Evolutionary conservation across 2,113 vertebrate species (phyloP).

Genomic region (Ailurus styani): DNA sequence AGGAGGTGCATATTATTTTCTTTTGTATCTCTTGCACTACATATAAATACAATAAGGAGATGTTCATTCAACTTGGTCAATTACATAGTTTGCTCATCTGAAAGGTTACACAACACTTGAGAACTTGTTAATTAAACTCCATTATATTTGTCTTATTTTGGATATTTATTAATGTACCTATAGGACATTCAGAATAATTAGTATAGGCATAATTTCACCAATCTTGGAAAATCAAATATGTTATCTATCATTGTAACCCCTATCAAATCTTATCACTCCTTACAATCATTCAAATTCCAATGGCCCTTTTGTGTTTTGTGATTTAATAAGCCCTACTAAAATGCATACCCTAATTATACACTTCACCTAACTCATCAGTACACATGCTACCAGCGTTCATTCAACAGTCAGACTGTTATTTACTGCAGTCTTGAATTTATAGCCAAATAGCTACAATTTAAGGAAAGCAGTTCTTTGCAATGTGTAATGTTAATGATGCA

Average conservation of each 20-base stretch:
- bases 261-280: not conserved
- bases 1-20: not conserved
- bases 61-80: not conserved
- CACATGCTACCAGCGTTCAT: constrained; percentile 26
- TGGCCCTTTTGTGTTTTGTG: constrained; percentile 22
- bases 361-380: constrained; percentile 53
- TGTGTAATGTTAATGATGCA: constrained; percentile 40
- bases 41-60: not conserved
- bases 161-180: not conserved
- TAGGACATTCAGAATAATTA: not conserved
- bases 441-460: constrained; percentile 39
- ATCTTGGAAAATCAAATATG: not conserved
- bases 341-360: constrained; percentile 55
- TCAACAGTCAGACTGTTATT: constrained; percentile 55
- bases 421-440: constrained; percentile 26
- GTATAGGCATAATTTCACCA: not conserved
- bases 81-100: not conserved
- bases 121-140: not conserved
- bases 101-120: not conserved
- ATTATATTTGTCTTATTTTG: not conserved
- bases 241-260: not conserved
- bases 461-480: constrained; percentile 40
- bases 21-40: not conserved
- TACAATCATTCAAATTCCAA: constrained; percentile 44
- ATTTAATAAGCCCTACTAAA: constrained; percentile 53